Evolutionary conservation across 1,140 invertebrate genomes (phyloP).

Genomic region (Atta cephalotes): DNA sequence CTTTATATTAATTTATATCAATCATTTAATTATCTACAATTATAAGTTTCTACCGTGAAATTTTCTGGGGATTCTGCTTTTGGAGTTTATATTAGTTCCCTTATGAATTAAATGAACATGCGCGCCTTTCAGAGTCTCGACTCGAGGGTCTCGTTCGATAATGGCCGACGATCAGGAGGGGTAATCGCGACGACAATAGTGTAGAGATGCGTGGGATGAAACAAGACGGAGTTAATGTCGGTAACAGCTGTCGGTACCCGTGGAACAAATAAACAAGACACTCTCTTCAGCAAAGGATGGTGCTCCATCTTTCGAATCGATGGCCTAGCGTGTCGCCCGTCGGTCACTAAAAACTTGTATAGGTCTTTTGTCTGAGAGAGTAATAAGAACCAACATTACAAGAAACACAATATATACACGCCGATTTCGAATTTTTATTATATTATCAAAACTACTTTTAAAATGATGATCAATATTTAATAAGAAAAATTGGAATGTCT

Average conservation of each 20-base stretch:
- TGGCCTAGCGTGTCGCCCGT: constrained; percentile 18
- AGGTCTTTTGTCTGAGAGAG: neutral
- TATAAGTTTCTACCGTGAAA: neutral
- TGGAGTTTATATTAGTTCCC: neutral
- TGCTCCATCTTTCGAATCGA: constrained; percentile 61
- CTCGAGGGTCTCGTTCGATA: constrained; percentile 19
- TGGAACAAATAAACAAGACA: constrained; percentile 74
- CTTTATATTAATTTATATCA: neutral
- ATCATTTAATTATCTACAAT: neutral
- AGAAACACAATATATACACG: neutral
- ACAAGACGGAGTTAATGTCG: constrained; percentile 75
- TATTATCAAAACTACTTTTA: too few relatives aligned
- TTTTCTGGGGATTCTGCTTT: neutral
- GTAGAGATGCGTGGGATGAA: constrained; percentile 48
- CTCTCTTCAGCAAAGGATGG: constrained; percentile 20
- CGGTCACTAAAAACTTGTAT: neutral
- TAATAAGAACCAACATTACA: too few relatives aligned
- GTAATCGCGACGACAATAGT: constrained; percentile 29
- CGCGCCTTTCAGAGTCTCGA: neutral
- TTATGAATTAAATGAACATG: constrained; percentile 51
- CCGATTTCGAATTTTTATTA: too few relatives aligned
- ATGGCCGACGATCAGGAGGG: constrained; percentile 43
- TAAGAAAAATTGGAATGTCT: too few relatives aligned
- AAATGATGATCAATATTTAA: too few relatives aligned
- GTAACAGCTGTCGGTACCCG: constrained; percentile 76